These are phyloP conservation scores for Potamilus streckersoni DNA, from an alignment of 1,140 invertebrate genomes.

Conservation along the genomic window DNA sequence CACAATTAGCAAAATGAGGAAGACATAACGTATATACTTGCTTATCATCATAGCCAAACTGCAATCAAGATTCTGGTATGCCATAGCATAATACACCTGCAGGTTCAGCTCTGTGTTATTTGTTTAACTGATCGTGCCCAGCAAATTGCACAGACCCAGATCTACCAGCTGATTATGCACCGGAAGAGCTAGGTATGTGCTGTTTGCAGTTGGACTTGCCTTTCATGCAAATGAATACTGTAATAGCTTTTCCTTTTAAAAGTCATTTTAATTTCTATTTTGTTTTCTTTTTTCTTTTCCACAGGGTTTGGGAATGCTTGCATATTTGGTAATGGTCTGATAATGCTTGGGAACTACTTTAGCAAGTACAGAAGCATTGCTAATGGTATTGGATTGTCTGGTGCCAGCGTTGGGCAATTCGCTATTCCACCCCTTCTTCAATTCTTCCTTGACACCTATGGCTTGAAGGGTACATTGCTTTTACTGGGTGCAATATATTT, in stretches of 20 bases:
- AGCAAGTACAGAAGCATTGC: conserved; percentile 50
- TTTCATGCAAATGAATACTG: no score
- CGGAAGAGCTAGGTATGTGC: no score
- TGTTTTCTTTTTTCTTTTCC: conserved; percentile 17
- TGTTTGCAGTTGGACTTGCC: not conserved
- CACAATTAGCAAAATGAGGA: no score
- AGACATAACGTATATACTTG: no score
- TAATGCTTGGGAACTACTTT: conserved; percentile 62
- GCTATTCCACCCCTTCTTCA: conserved; percentile 54
- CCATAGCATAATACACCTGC: no score
- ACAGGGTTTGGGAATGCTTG: conserved; percentile 58
- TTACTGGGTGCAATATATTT: conserved; percentile 42
- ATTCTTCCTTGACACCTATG: conserved; percentile 46
- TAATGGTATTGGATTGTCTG: conserved; percentile 56
- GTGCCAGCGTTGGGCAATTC: conserved; percentile 52
- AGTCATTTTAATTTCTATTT: not conserved
- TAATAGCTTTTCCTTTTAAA: not conserved
- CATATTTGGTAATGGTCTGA: conserved; percentile 57
- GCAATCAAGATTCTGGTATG: no score
- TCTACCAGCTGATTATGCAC: not conserved
- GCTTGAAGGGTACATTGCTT: conserved; percentile 37
- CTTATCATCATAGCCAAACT: no score
- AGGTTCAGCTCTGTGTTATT: no score
- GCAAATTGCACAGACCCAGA: no score
- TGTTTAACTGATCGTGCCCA: no score